phyloP scores from a whole-genome alignment of 37 sponge, comb jelly and placozoan species.

The Hormiphora californensis region DNA sequence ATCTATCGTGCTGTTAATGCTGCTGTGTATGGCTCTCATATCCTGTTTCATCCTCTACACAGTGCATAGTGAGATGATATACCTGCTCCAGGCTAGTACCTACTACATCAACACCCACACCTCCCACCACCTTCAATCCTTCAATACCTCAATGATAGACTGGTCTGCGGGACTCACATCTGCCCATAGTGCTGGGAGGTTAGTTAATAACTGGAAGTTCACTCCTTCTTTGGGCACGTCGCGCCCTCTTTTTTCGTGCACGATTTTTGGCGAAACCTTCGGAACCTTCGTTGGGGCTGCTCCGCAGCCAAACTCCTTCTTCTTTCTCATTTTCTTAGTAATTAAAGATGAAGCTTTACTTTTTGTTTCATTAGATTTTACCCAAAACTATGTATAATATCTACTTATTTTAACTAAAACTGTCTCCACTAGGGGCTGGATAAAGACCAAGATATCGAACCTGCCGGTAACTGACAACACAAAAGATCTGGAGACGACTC shows the following conservation, averaged over 20 bases:
- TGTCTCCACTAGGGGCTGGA: neutral
- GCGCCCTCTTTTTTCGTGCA: no score
- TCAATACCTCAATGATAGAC: neutral
- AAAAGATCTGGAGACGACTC: neutral
- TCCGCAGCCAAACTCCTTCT: no score
- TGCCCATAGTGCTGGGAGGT: constrained; percentile 2
- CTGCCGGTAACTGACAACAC: neutral
- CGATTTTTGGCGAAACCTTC: no score
- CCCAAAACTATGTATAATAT: no score
- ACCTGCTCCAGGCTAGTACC: constrained; percentile 17
- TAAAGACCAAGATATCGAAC: constrained; percentile 4
- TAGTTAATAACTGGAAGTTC: no score
- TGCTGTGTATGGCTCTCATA: neutral
- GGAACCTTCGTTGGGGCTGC: no score
- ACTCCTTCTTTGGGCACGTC: no score
- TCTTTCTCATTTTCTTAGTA: no score
- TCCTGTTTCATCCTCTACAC: constrained; percentile 43
- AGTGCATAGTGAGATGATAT: constrained; percentile 14
- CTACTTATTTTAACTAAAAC: no score
- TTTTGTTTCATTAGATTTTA: no score
- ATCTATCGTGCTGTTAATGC: neutral
- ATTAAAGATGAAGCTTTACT: no score
- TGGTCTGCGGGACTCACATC: neutral
- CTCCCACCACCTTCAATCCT: constrained; percentile 22
- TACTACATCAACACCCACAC: constrained; percentile 45